Conservation (phyloP, 2,113 vertebrate genomes). For the Hippopotamus amphibius region DNA sequence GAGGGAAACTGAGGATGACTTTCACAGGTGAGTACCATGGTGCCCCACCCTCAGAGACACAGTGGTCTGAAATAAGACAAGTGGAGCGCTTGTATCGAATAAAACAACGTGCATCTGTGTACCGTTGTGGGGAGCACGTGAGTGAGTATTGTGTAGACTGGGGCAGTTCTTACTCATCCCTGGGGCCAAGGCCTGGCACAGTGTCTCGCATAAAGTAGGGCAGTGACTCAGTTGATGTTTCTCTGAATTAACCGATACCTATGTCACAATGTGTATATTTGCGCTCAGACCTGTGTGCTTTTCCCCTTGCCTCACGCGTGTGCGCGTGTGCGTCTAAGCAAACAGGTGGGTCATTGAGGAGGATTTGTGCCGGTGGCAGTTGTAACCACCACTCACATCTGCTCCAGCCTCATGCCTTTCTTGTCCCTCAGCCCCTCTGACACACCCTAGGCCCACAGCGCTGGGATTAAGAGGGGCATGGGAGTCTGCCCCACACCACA, state of each 20-base stretch:
- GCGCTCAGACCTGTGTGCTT: background rate
- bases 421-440: background rate
- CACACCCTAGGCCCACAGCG: background rate
- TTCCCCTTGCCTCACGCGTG: fast-evolving
- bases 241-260: background rate
- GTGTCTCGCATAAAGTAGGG: background rate
- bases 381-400: background rate
- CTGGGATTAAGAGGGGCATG: background rate
- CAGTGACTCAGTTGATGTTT: background rate
- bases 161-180: background rate
- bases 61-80: background rate
- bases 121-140: fast-evolving
- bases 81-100: background rate
- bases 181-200: background rate
- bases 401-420: background rate
- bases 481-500: background rate
- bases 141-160: fast-evolving
- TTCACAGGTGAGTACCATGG: background rate
- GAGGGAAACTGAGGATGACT: background rate
- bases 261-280: background rate
- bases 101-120: fast-evolving
- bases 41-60: background rate
- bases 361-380: background rate
- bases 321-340: fast-evolving
- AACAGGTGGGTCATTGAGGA: background rate